phyloP scores from a whole-genome alignment of 2,888 invertebrate genomes.

The Nemoura dubitans region DNA sequence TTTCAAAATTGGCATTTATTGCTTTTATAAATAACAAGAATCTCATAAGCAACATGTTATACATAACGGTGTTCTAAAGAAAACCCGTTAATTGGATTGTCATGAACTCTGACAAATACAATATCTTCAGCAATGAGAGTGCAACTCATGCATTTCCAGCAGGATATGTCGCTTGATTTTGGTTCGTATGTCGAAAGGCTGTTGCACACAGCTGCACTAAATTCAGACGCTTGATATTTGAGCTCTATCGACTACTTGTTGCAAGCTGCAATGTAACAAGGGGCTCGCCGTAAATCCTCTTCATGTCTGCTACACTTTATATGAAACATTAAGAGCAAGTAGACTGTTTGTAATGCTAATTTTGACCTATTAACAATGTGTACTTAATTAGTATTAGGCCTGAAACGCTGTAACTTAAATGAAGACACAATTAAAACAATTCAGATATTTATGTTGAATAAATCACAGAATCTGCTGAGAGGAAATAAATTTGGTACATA shows the following conservation, averaged over 20 bases:
- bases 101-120: no score
- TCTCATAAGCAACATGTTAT: no score
- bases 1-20: no score
- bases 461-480: no score
- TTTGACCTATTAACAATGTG: neutral
- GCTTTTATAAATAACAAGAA: no score
- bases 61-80: no score
- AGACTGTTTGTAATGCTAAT: neutral
- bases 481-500: no score
- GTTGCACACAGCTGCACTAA: neutral
- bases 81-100: no score
- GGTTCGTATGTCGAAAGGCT: neutral
- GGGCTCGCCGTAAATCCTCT: neutral
- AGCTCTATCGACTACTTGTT: neutral
- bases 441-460: no score
- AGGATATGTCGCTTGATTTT: neutral
- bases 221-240: neutral
- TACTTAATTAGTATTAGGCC: neutral
- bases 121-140: no score
- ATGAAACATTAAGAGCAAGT: neutral
- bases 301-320: neutral
- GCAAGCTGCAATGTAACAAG: neutral
- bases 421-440: no score
- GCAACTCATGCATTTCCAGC: no score
- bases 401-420: neutral